phyloP scores from a whole-genome alignment of 2,797 vertebrate species.

The Lepidocolaptes lacrymiger region DNA sequence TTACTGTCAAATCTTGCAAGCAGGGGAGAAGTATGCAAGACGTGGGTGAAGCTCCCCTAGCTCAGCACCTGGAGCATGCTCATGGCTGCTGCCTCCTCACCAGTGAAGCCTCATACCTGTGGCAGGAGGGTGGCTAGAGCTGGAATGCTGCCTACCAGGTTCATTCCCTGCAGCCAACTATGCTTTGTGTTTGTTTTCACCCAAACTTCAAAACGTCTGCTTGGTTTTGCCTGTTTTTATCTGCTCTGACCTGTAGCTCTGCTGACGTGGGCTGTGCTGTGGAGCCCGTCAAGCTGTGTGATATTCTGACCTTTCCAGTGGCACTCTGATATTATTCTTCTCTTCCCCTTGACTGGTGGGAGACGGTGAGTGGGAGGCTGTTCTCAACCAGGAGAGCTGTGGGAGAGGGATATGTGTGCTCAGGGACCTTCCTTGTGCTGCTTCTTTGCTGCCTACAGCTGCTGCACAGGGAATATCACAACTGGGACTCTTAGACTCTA shows the following conservation, averaged over 20 bases:
- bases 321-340: background rate
- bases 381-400: background rate
- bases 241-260: background rate
- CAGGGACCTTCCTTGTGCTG: background rate
- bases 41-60: background rate
- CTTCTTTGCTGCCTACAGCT: background rate
- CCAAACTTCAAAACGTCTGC: background rate
- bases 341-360: background rate
- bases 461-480: background rate
- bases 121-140: background rate
- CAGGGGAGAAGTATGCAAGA: background rate
- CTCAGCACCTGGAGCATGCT: background rate
- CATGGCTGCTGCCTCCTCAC: background rate
- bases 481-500: background rate
- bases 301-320: background rate
- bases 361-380: background rate
- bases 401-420: background rate
- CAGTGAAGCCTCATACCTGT: background rate
- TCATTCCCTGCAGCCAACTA: background rate
- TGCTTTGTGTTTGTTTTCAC: background rate
- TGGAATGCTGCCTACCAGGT: background rate
- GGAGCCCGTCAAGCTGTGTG: background rate
- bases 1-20: background rate
- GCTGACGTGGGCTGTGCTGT: background rate
- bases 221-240: background rate